A percentile compares a stretch with the other conserved stretches of the same genome.
These are phyloP conservation scores for Acholoe squamosa DNA, from an alignment of 2,888 invertebrate species.

Conservation along the genomic window DNA sequence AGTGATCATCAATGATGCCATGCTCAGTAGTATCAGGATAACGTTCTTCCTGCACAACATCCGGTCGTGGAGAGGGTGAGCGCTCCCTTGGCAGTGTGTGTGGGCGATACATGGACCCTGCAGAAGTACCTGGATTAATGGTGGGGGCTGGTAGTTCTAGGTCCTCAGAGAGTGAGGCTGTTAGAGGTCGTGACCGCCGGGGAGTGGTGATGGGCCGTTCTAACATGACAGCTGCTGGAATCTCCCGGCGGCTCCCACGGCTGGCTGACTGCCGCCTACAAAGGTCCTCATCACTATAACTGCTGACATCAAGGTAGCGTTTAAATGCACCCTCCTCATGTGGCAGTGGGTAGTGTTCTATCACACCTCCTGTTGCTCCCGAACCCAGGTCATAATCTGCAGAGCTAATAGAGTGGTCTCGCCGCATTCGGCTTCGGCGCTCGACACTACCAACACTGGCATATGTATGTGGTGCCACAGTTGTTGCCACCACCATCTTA, in stretches of 20 bases:
- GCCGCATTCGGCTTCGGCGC: neutral
- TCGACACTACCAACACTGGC: constrained; percentile 5
- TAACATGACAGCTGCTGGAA: constrained; percentile 65
- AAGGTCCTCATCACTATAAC: constrained; percentile 62
- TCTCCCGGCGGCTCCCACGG: constrained; percentile 47
- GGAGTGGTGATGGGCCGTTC: constrained; percentile 63
- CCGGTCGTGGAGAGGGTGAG: constrained; percentile 68
- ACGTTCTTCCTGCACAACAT: constrained; percentile 67
- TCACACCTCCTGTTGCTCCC: neutral
- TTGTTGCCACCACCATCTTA: neutral
- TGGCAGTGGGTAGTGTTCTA: neutral
- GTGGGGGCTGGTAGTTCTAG: constrained; percentile 32
- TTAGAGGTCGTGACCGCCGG: constrained; percentile 16
- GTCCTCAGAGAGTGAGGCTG: constrained; percentile 52
- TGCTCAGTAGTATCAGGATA: neutral
- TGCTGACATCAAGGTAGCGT: constrained; percentile 64
- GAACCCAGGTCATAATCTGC: neutral
- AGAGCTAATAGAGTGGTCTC: neutral
- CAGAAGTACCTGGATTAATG: neutral
- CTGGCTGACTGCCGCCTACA: constrained; percentile 9
- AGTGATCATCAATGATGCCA: neutral
- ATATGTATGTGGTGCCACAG: neutral
- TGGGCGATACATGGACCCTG: neutral
- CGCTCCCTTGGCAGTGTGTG: constrained; percentile 63
- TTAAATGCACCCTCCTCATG: constrained; percentile 56